phyloP scores from a whole-genome alignment of 2,797 vertebrate species.

The Heteromormyrus szaboi region DNA sequence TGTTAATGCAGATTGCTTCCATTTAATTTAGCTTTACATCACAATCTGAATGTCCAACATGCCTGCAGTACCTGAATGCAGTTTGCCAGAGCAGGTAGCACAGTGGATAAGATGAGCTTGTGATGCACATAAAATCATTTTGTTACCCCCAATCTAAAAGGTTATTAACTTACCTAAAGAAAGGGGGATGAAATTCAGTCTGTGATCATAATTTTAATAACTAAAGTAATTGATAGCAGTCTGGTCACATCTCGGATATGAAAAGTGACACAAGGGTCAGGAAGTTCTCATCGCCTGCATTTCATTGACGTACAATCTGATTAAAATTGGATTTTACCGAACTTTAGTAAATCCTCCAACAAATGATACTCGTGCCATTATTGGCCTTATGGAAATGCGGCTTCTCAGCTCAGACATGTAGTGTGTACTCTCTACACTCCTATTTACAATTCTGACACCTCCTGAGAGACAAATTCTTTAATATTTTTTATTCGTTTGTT shows the following conservation, averaged over 20 bases:
- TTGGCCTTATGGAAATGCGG: not conserved
- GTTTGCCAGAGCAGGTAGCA: not conserved
- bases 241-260: not conserved
- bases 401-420: not conserved
- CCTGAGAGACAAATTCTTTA: not conserved
- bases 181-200: not conserved
- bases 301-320: not conserved
- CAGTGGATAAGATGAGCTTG: not conserved
- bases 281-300: not conserved
- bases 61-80: not conserved
- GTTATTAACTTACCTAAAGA: not conserved
- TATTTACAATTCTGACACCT: not conserved
- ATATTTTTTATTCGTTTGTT: not conserved
- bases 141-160: not conserved
- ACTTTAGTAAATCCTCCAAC: not conserved
- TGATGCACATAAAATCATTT: not conserved
- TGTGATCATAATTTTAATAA: not conserved
- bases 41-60: not conserved
- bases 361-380: not conserved
- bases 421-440: not conserved
- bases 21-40: not conserved
- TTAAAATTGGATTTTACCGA: not conserved
- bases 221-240: constrained; percentile 7
- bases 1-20: not conserved
- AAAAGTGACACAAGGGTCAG: not conserved